Evolutionary conservation across 2,888 invertebrate genomes (phyloP), one percentile per base, ranked within the genome.

Genomic region (Standfussiana lucernea): DNA sequence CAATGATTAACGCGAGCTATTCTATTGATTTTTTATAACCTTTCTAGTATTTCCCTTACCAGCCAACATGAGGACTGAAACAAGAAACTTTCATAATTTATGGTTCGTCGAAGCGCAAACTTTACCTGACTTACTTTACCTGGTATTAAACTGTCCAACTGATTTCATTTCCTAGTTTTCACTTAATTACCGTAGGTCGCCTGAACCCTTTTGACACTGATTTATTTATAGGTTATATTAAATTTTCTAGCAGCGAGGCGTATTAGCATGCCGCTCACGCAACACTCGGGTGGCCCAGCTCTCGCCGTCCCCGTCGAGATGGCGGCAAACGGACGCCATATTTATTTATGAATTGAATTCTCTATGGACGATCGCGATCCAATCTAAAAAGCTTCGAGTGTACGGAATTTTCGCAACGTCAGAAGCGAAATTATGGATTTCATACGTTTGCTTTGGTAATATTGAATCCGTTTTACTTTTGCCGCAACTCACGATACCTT

Each of bases 261-360:
- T 75, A 80, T 90, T 91, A 88, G 87, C 84, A 93, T 91, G 89
- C 93, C 79, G 75, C 89, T 88, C 92, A 94, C 93, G 93, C 92
- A 90, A 88, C 84, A 80, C 76, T 80, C 75, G 82, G 82, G 84
- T 84, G 69, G 85, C 82, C 88, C 80, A 83, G 37, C 77, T 77
- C 42, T 37, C 37, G 64, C 73, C 42, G 82, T 84, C 73, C 76
- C 80, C 86, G 88, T 87, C 91, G 91, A 91, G 87, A 92, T 91
- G 92, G 91, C 93, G 89, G 88, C 85, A 85, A 83, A 77, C 86
- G 79, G 89, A 82, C 89, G 90, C 91, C 91, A 92, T 93, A 91
- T 93, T 93, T 93, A 93, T 93, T 93, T 93, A 93, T 92, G 92
- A 93, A 91, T 91, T 90, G 86, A 91, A 92, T 90, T 91, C 91